Conservation (phyloP, 2,113 vertebrate species). For the Eudorcas thomsonii region DNA sequence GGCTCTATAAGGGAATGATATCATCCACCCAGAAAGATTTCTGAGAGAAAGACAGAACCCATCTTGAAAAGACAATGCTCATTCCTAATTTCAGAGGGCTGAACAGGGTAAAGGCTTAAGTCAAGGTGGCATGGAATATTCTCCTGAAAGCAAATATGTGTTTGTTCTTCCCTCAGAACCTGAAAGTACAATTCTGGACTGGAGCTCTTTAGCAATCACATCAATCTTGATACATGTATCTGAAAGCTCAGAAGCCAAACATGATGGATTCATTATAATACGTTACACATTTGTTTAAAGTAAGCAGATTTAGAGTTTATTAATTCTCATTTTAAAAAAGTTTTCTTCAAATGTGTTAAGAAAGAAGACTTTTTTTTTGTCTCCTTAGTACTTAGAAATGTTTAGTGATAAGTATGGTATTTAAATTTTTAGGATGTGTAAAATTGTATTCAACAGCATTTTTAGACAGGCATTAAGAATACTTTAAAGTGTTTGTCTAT, state of each 20-base stretch:
- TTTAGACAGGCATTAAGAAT: slow-evolving; percentile 67
- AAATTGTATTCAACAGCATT: slow-evolving; percentile 62
- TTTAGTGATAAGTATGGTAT: slow-evolving; percentile 34
- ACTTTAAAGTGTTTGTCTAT: slow-evolving; percentile 66
- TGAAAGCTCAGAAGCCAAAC: background rate
- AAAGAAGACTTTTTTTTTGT: slow-evolving; percentile 21
- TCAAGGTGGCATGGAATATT: background rate
- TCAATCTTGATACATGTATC: background rate
- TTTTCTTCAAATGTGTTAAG: background rate
- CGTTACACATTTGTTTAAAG: slow-evolving; percentile 21
- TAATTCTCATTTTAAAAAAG: slow-evolving; percentile 13
- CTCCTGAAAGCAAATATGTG: background rate
- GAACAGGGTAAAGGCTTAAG: background rate
- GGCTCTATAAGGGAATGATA: background rate
- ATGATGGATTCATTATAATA: background rate
- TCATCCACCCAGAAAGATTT: background rate
- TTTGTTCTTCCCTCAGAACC: background rate
- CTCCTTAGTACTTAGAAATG: slow-evolving; percentile 42
- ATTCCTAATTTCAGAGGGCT: background rate
- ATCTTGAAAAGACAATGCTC: background rate
- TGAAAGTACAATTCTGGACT: background rate
- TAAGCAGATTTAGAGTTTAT: slow-evolving; percentile 3
- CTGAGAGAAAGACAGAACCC: background rate
- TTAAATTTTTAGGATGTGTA: slow-evolving; percentile 65
- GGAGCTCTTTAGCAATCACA: background rate